phyloP scores from a whole-genome alignment of 1,140 invertebrate genomes.

The Drosophila leontia region DNA sequence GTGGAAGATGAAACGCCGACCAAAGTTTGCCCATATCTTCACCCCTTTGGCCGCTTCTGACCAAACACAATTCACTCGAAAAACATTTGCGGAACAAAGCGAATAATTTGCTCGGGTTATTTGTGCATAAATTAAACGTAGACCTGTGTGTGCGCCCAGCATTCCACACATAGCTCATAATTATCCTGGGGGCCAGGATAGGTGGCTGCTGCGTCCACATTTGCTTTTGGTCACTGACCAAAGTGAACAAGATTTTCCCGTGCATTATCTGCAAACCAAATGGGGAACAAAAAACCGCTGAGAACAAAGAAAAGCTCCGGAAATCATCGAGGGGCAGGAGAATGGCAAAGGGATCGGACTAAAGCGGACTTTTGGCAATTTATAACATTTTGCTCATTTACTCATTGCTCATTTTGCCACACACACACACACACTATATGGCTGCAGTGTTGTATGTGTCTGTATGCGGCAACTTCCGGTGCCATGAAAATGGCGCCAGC shows the following conservation, averaged over 20 bases:
- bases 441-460: not conserved
- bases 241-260: constrained; percentile 69
- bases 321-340: not conserved
- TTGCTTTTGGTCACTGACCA: constrained; percentile 45
- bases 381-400: constrained; percentile 78
- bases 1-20: constrained; percentile 26
- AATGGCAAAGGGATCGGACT: not conserved
- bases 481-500: constrained; percentile 74
- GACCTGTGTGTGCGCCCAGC: constrained; percentile 1
- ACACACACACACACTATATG: constrained; percentile 51
- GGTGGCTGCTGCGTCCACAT: constrained; percentile 29
- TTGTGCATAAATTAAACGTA: constrained; percentile 62
- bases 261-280: constrained; percentile 70
- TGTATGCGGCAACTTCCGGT: constrained; percentile 56
- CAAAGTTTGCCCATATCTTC: constrained; percentile 21
- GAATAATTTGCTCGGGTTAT: constrained; percentile 75
- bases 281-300: constrained; percentile 21
- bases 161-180: constrained; percentile 76
- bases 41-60: not conserved
- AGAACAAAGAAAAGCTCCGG: constrained; percentile 27
- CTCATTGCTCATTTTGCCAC: constrained; percentile 63
- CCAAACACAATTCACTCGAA: constrained; percentile 45
- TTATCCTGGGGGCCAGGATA: constrained; percentile 45
- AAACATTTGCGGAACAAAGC: constrained; percentile 70
- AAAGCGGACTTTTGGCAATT: constrained; percentile 71